A percentile compares a stretch with the other conserved stretches of the same genome.
Conservation (phyloP, 2,113 vertebrate species). For the Alligator sinensis region DNA sequence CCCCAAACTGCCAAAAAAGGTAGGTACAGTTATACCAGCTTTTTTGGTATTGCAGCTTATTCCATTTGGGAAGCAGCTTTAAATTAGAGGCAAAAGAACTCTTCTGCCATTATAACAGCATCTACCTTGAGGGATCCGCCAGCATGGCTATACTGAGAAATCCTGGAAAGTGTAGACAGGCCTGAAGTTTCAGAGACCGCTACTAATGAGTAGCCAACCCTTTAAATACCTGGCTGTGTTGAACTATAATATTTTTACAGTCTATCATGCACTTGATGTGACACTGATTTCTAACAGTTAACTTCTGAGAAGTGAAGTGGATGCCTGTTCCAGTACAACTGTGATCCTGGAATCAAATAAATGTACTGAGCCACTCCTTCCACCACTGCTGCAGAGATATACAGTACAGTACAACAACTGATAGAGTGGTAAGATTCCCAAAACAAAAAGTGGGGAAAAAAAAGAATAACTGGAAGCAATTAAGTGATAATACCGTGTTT, state of each 20-base stretch:
- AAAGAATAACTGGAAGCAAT: background rate
- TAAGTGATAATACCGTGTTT: background rate
- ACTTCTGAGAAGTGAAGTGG: background rate
- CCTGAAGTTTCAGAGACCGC: background rate
- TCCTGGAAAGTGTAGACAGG: background rate
- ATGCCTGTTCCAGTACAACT: background rate
- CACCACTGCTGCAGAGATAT: too few relatives aligned
- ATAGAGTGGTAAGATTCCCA: background rate
- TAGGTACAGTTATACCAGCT: background rate
- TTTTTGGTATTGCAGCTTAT: background rate
- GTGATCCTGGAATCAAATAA: background rate
- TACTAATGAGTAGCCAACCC: conserved; percentile 39
- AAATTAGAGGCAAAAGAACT: background rate
- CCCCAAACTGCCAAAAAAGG: too few relatives aligned
- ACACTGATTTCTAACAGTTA: conserved; percentile 44
- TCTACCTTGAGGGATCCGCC: background rate
- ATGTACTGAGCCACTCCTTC: too few relatives aligned
- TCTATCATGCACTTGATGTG: conserved; percentile 22
- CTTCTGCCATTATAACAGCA: background rate
- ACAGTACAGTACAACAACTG: background rate
- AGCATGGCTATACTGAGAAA: background rate
- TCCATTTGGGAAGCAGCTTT: conserved; percentile 8
- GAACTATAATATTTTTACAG: background rate
- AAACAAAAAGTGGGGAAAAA: background rate
- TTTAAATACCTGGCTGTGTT: background rate